phyloP scores from a whole-genome alignment of 2,888 invertebrate species.

The Phaonia tiefii region DNA sequence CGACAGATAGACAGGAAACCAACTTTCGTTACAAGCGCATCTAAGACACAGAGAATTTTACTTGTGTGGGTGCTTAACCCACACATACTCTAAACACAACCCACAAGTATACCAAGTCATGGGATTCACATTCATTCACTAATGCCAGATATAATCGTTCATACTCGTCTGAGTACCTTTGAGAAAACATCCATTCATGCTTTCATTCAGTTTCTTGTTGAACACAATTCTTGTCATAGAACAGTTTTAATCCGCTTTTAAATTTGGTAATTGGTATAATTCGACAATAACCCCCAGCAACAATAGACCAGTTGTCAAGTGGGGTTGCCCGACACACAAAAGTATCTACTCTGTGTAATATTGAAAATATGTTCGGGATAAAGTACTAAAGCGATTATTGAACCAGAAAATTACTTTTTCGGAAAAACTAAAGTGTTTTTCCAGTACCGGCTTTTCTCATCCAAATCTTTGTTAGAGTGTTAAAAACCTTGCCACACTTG shows the following conservation, averaged over 20 bases:
- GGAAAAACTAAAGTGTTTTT: background rate
- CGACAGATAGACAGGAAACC: slow-evolving; percentile 2
- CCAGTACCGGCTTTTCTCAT: background rate
- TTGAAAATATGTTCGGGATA: slow-evolving; percentile 23
- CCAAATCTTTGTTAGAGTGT: background rate
- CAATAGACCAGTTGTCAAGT: slow-evolving; percentile 9
- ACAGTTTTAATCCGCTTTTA: slow-evolving; percentile 44
- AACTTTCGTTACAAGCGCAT: too few species aligned
- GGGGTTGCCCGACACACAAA: slow-evolving; percentile 18
- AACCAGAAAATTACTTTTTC: slow-evolving; percentile 30
- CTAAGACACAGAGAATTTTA: too few species aligned
- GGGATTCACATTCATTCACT: background rate
- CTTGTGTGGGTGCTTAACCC: background rate
- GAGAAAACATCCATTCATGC: slow-evolving; percentile 10
- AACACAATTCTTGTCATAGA: slow-evolving; percentile 26
- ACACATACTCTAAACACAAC: background rate
- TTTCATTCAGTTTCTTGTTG: background rate
- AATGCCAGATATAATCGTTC: background rate
- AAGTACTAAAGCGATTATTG: slow-evolving; percentile 36
- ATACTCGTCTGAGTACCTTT: background rate
- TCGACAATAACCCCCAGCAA: slow-evolving; percentile 8
- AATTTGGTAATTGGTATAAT: slow-evolving; percentile 43
- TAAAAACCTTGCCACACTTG: slow-evolving; percentile 23
- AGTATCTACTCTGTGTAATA: background rate
- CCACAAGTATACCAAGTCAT: background rate